Evolutionary conservation across 2,113 vertebrate species (phyloP).

Genomic region (Tyrannus savana): DNA sequence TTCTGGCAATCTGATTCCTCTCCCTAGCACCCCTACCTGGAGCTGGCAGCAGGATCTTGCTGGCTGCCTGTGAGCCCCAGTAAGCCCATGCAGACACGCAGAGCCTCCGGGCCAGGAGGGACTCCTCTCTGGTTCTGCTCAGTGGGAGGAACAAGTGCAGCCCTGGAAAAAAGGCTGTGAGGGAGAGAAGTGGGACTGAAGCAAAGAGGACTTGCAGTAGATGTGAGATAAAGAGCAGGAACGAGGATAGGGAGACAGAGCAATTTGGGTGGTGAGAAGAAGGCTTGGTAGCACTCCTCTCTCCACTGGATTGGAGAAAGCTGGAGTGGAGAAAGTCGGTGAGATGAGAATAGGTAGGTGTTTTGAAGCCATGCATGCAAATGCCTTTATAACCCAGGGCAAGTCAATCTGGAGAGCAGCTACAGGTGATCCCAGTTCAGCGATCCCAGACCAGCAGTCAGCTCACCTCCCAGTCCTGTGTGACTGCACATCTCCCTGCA

Average conservation of each 20-base stretch:
- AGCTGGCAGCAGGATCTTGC: not conserved
- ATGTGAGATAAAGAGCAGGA: not conserved
- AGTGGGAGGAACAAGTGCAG: not conserved
- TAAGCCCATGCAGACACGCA: not conserved
- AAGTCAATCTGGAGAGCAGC: not conserved
- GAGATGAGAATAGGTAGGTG: not conserved
- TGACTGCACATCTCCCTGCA: not conserved
- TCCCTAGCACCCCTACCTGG: not conserved
- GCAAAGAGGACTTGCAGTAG: not conserved
- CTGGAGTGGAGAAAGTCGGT: not conserved
- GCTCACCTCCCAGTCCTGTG: accelerated
- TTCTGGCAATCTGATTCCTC: not conserved
- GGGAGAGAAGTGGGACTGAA: not conserved
- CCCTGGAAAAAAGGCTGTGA: not conserved
- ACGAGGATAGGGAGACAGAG: not conserved
- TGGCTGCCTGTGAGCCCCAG: not conserved
- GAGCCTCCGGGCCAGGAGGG: not conserved
- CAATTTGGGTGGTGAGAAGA: not conserved
- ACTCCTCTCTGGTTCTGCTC: not conserved
- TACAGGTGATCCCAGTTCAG: not conserved
- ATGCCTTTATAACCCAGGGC: not conserved
- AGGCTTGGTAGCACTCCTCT: not conserved
- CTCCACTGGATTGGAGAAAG: not conserved
- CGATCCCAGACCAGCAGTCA: not conserved
- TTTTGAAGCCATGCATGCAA: not conserved